Evolutionary conservation across 1,140 invertebrate genomes (phyloP).

Genomic region (Caenorhabditis briggsae): DNA sequence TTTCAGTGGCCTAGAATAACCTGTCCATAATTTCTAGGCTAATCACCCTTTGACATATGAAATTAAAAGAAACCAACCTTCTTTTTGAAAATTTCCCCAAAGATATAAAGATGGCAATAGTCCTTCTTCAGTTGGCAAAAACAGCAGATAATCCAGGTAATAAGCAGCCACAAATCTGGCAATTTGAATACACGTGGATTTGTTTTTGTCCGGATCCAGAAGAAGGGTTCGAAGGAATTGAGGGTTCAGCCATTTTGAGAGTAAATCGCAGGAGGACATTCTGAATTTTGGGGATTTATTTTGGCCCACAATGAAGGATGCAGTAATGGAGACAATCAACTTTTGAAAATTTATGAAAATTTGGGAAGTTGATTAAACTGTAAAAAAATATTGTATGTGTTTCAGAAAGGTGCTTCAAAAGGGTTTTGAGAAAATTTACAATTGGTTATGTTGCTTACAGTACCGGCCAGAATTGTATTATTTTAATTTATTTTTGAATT

Average conservation of each 20-base stretch:
- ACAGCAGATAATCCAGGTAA: constrained; percentile 33
- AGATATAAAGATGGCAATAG: constrained; percentile 5
- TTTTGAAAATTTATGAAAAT: too few relatives aligned
- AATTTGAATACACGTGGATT: constrained; percentile 25
- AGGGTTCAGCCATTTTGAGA: constrained; percentile 26
- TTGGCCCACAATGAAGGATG: neutral
- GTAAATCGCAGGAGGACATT: neutral
- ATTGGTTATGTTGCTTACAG: too few relatives aligned
- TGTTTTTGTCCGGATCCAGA: constrained; percentile 19
- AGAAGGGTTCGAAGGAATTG: neutral
- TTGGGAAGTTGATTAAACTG: too few relatives aligned
- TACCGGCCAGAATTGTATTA: too few relatives aligned
- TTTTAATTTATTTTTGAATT: too few relatives aligned
- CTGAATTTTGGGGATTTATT: neutral
- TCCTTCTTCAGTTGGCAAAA: neutral
- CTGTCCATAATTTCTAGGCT: too few relatives aligned
- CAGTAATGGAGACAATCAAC: too few relatives aligned
- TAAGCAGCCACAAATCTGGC: constrained; percentile 33
- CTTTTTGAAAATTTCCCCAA: neutral
- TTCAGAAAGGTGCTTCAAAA: too few relatives aligned
- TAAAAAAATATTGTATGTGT: too few relatives aligned
- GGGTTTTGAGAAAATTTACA: too few relatives aligned
- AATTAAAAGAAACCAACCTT: neutral
- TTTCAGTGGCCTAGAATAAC: too few relatives aligned
- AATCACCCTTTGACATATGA: too few relatives aligned